Percentiles rank a stretch among this genome's conserved stretches.
Conservation (phyloP, 1,140 invertebrate genomes). For the Neodiprion virginianus region DNA sequence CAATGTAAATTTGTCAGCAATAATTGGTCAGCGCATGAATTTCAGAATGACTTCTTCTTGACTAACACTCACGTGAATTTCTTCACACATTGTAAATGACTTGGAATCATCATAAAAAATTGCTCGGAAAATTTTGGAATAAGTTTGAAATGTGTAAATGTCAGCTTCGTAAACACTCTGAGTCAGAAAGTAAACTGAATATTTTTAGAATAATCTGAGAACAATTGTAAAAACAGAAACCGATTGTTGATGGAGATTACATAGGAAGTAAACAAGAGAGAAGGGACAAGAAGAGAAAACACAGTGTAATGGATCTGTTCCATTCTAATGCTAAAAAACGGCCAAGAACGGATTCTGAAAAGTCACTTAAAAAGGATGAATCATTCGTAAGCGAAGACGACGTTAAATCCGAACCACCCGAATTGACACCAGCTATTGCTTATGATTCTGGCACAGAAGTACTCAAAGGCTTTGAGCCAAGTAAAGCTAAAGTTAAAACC, state of each 20-base stretch:
- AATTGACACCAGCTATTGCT: slow-evolving; percentile 24
- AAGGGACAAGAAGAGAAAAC: slow-evolving; percentile 72
- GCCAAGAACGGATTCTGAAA: slow-evolving; percentile 43
- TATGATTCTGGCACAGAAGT: slow-evolving; percentile 44
- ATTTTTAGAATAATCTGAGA: too few relatives aligned
- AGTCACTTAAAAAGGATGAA: slow-evolving; percentile 51
- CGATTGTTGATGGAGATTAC: slow-evolving; percentile 44
- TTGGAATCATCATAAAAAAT: too few relatives aligned
- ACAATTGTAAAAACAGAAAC: slow-evolving; percentile 28
- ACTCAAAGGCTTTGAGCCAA: slow-evolving; percentile 37
- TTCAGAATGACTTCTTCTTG: too few relatives aligned
- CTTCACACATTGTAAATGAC: too few relatives aligned
- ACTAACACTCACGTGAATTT: too few relatives aligned
- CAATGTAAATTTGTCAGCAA: too few relatives aligned
- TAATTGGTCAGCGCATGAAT: too few relatives aligned
- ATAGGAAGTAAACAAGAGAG: slow-evolving; percentile 70
- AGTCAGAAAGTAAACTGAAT: too few relatives aligned
- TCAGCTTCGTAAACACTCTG: too few relatives aligned
- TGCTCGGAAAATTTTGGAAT: too few relatives aligned
- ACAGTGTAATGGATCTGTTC: slow-evolving; percentile 75
- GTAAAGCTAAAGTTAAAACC: slow-evolving; percentile 33
- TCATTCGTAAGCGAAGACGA: slow-evolving; percentile 20
- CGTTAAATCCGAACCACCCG: neutral
- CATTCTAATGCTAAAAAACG: slow-evolving; percentile 54
- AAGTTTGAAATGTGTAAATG: too few relatives aligned